Base-by-base conservation (phyloP, 2,797 vertebrate genomes). In the Cynopterus sphinx region DNA sequence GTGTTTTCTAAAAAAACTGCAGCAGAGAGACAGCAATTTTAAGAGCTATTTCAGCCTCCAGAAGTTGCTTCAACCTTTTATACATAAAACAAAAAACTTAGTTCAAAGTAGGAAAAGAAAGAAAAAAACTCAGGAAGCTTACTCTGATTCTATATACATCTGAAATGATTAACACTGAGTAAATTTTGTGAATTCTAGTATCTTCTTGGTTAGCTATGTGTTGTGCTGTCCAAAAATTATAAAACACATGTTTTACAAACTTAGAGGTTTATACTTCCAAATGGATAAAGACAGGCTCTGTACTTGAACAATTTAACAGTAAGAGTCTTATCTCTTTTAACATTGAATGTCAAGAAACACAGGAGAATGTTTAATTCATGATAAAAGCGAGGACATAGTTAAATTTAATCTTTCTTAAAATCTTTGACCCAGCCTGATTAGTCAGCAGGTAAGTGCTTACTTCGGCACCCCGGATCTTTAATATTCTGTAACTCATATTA, bases 381-480 rank as follows among this genome's bases (percentile, higher is more conserved):
- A 43, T 73, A 28, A 63, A 93, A 67, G 59, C 74, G 39, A 93
- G 33, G 36, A 77, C 39, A 71, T 43, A 9, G 43, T 88, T 71
- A 65, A 75, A 67, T 86, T 63, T 83, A 65, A 81, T 84, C 21
- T 96, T 55, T 49, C 83, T 19, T 82, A 41, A 67, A 88, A 85
- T 4, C 15, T 75, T 65, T 93, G 59, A 53, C 21, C 24, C 26
- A 57, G 4, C 6, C 51, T 75, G 59, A 26, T 36, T 67, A 87
- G 73, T 92, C 70, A 91, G 12, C 33, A 33, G 41, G 16, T 28
- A 16, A 19, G 4, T 70, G 65, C 43, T 41, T 43, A 26, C 51
- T 78, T 87, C 39, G 9, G 49, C 17, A n/a, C 3, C 3, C 1
- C 19, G 49, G 61, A 7, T 61, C 31, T 93, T 93, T 41, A 77